Base-by-base conservation (phyloP, 2,888 invertebrate genomes). In the Lysandra coridon region DNA sequence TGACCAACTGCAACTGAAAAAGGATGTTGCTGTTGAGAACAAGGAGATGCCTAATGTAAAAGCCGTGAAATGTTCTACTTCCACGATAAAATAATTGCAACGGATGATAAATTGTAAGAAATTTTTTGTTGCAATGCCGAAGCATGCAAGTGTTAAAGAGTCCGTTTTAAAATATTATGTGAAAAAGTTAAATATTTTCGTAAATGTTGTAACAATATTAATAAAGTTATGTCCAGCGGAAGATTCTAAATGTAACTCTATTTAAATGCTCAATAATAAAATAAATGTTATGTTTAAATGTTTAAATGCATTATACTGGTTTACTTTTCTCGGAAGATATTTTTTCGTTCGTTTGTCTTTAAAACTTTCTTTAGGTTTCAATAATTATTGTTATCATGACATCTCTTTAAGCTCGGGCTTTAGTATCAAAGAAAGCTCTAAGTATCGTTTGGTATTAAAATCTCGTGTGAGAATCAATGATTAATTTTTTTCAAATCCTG, bases 11-110 rank as follows among this genome's bases (percentile, higher is more conserved):
- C n/a, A 33, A 2, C 64, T 90, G 40, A 84, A 86, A 5, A 88
- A 23, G 85, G 85, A 2, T 0, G 89, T 12, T 86, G 89, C 0
- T 91, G 91, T 60, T 83, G 82, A n/a, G 84, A 85, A 0, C 89
- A 30, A 69, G 33, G 64, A 12, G 64, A 14, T 5, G 7, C 80
- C 81, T 0, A 73, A 79, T 0, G 81, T 81, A 10, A 80, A 80
- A 0, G 81, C 84, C 1, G 73, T 82, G 57, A 37, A 83, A 3
- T 89, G 87, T 53, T 85, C 87, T 0, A 78, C 57, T 30, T 85
- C 87, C 0, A 78, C 57, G 33, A 83, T 79, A 37, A 83, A 81
- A 64, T 82, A 80, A 80, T 2, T 77, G 14, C 17, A 69, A 57
- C 57, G 17, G 57, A 3, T 57, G 14, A 53, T 40, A 17, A 17